Evolutionary conservation across 2,888 invertebrate genomes (phyloP).

Genomic region (Pammene aurita): DNA sequence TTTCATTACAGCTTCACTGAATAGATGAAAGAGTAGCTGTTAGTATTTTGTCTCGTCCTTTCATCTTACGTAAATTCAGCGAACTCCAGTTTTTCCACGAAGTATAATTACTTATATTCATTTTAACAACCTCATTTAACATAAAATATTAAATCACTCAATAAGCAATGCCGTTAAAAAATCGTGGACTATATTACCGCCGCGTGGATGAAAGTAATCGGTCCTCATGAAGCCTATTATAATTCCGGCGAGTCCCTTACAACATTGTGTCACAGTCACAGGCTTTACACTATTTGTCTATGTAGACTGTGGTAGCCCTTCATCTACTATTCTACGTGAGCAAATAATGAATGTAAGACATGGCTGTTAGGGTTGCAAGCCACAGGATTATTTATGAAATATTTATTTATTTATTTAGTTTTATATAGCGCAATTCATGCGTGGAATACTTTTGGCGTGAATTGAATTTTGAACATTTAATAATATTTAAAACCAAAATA

Average conservation of each 20-base stretch:
- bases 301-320: conserved; percentile 79
- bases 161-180: conserved; percentile 28
- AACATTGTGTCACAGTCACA: conserved; percentile 65
- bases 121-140: conserved; percentile 33
- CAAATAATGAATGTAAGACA: conserved; percentile 80
- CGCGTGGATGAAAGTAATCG: conserved; percentile 56
- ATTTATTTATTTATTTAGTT: background rate
- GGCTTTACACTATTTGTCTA: conserved; percentile 76
- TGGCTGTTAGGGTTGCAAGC: conserved; percentile 48
- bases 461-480: background rate
- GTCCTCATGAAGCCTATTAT: conserved; percentile 71
- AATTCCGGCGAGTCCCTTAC: conserved; percentile 69
- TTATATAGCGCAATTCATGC: too few species aligned
- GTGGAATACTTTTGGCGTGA: too few species aligned
- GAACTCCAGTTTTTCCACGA: conserved; percentile 19
- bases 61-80: conserved; percentile 20
- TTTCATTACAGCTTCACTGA: conserved; percentile 16
- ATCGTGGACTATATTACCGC: conserved; percentile 22
- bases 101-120: conserved; percentile 15
- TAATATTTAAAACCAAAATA: too few species aligned
- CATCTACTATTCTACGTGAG: conserved; percentile 75
- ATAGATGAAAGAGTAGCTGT: conserved; percentile 29
- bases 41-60: conserved; percentile 20
- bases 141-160: conserved; percentile 37
- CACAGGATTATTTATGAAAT: background rate